A percentile compares a stretch with the other conserved stretches of the same genome.
Conservation (phyloP, 2,113 vertebrate species). For the Phrynosoma blainvillii region DNA sequence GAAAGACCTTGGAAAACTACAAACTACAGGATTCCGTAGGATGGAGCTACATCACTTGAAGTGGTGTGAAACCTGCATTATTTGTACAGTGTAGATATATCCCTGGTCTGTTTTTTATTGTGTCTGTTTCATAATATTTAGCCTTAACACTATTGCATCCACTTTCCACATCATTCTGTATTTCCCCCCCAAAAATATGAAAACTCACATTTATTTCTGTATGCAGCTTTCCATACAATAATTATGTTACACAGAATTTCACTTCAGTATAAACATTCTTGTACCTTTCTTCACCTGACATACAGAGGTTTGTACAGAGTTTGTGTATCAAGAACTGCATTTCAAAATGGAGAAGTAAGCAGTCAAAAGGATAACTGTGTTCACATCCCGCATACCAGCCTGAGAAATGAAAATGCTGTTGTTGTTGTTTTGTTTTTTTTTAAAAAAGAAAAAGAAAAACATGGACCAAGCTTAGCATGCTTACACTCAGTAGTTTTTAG, state of each 20-base stretch:
- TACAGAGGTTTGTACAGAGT: background rate
- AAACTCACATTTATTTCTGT: background rate
- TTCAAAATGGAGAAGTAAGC: background rate
- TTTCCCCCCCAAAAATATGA: background rate
- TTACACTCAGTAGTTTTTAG: no score
- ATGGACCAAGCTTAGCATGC: no score
- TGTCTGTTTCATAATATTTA: no score
- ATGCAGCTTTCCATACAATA: background rate
- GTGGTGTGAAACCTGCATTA: no score
- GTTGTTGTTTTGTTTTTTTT: no score
- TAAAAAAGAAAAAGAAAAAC: no score
- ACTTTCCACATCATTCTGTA: background rate
- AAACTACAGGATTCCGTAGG: no score
- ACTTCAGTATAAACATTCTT: background rate
- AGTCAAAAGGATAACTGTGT: background rate
- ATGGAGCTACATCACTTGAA: no score
- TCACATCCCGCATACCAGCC: background rate
- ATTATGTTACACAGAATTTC: background rate
- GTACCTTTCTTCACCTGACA: background rate
- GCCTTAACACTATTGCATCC: background rate
- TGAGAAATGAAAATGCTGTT: background rate
- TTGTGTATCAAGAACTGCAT: background rate
- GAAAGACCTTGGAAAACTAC: no score
- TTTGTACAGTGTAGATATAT: no score
- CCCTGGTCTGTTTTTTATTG: no score